phyloP scores from a whole-genome alignment of 2,113 vertebrate species.

The human region DNA sequence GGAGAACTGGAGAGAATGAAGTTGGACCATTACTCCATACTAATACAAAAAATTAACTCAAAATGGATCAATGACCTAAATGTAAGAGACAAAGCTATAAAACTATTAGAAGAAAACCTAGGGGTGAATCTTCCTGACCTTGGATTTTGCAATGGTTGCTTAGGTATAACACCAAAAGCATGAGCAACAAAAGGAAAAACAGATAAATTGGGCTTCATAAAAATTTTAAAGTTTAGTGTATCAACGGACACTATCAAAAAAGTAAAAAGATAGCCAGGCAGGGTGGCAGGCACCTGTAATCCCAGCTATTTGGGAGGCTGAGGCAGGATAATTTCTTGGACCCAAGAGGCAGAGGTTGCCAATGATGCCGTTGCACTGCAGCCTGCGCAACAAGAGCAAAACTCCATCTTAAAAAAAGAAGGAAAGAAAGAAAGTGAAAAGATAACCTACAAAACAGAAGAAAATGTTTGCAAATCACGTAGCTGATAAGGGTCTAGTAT shows the following conservation, averaged over 20 bases:
- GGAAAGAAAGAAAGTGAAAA: neutral
- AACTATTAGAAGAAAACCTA: neutral
- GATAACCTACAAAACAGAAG: neutral
- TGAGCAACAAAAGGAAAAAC: neutral
- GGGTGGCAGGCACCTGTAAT: too few species aligned
- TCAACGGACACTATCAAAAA: neutral
- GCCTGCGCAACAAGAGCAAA: too few species aligned
- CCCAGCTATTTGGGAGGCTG: too few species aligned
- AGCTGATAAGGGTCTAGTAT: neutral
- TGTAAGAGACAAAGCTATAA: neutral
- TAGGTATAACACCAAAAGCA: neutral
- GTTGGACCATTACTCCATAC: neutral
- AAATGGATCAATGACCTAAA: neutral
- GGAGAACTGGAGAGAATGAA: neutral
- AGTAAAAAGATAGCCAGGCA: neutral
- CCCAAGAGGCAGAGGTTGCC: too few species aligned
- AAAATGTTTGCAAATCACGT: neutral
- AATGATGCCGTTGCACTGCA: too few species aligned
- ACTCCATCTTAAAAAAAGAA: too few species aligned
- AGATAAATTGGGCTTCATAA: neutral
- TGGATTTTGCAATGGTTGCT: neutral
- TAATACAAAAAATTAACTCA: neutral
- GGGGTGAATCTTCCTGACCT: neutral
- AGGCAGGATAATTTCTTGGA: too few species aligned
- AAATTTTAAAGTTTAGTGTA: neutral